Percentiles rank a stretch among this genome's conserved stretches.
These are phyloP conservation scores for Gobionotothen gibberifrons DNA, from an alignment of 2,797 vertebrate species.

Conservation along the genomic window DNA sequence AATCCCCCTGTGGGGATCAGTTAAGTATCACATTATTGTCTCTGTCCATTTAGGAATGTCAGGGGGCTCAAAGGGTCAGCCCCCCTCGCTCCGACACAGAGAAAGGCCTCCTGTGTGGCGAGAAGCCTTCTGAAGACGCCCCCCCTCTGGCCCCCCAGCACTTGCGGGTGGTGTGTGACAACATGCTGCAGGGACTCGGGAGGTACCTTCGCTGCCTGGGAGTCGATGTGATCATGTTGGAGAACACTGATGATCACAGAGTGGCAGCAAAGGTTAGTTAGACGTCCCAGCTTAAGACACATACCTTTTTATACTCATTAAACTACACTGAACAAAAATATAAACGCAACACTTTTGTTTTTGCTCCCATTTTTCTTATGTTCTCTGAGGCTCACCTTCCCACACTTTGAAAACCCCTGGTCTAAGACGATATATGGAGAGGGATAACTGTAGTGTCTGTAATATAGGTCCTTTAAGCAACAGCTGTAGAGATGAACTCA, in stretches of 20 bases:
- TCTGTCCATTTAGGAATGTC: conserved; percentile 79
- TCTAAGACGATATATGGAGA: too few species aligned
- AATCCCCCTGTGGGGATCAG: conserved; percentile 75
- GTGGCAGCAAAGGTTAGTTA: conserved; percentile 86
- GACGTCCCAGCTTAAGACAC: background rate
- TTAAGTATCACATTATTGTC: conserved; percentile 82
- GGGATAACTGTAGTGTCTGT: too few species aligned
- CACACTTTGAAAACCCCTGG: too few species aligned
- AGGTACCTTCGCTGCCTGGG: conserved; percentile 90
- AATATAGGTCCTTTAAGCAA: too few species aligned
- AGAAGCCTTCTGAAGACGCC: conserved; percentile 43
- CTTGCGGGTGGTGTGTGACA: conserved; percentile 91
- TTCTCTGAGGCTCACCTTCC: too few species aligned
- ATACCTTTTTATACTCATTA: background rate
- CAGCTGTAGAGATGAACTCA: too few species aligned
- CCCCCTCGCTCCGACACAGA: conserved; percentile 56
- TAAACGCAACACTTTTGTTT: too few species aligned
- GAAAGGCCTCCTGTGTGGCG: conserved; percentile 66
- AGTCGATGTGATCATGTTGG: conserved; percentile 85
- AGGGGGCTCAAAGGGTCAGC: conserved; percentile 77
- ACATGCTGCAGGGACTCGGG: conserved; percentile 92
- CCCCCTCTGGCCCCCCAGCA: conserved; percentile 74
- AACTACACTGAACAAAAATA: too few species aligned
- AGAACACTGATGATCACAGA: conserved; percentile 87
- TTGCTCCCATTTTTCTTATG: too few species aligned